Base-by-base conservation (phyloP, 2,888 invertebrate genomes). In the Aphidius colemani region DNA sequence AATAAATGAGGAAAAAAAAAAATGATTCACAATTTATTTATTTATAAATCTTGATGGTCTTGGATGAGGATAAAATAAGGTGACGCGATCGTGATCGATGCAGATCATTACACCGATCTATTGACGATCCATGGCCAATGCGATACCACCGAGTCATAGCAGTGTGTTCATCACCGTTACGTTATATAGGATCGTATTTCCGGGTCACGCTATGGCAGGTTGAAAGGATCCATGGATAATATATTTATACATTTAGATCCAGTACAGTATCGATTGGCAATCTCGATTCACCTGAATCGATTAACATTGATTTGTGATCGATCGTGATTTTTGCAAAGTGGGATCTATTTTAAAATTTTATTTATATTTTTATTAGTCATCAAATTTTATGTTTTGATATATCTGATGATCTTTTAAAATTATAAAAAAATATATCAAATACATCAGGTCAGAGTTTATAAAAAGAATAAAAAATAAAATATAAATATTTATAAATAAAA, bases 201-300 rank as follows among this genome's bases (percentile, higher is more conserved):
- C 78, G 77, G 77, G 78, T 78, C 78, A 77, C 76, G 76, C 70
- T 72, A 74, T 71, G 76, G 75, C 78, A 78, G 78, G 78, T 78
- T 78, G 75, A 76, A 74, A 73, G 5, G 2, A 30, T 18, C 71
- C 71, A 70, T 46, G 46, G 57, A 46, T 57, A 46, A 57, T 57
- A 57, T 57, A 46, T 39, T 11, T n/a, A 45, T 40, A 9, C 57
- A 46, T 57, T 48, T 57, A 45, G 57, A 57, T 57, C 57, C 46
- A 46, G 30, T 30, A 30, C 30, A 18, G 57, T 57, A 45, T 57
- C 57, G 57, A 57, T 57, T 57, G 57, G 45, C 46, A 46, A 57
- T 57, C 57, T 57, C 45, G 7, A 46, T 57, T 46, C 45, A 45
- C 57, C 57, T 57, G 57, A 57, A 57, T 57, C 57, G 57, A 57